These are phyloP conservation scores for Guaruba guarouba DNA, from an alignment of 2,113 vertebrate genomes.

Conservation along the genomic window DNA sequence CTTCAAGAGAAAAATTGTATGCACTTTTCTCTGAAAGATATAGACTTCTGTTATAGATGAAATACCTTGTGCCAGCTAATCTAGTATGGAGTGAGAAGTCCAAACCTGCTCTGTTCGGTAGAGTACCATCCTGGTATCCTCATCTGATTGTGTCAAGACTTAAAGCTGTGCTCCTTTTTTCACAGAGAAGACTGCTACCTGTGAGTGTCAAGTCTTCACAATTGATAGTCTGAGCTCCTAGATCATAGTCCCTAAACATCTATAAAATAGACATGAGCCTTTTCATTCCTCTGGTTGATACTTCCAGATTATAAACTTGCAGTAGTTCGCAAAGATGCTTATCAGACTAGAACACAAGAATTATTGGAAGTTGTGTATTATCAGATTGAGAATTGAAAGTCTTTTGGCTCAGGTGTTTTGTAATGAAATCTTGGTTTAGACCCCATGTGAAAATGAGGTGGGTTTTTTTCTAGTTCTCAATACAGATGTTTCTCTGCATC, in stretches of 20 bases:
- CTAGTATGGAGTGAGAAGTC: background rate
- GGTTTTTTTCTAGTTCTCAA: background rate
- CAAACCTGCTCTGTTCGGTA: background rate
- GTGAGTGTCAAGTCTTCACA: background rate
- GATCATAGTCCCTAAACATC: background rate
- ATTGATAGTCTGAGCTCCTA: background rate
- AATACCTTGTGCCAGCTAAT: background rate
- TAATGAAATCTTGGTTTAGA: constrained; percentile 7
- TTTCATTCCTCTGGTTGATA: background rate
- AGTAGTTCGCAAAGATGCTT: background rate
- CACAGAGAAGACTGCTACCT: background rate
- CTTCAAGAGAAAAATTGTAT: background rate
- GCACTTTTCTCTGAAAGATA: background rate
- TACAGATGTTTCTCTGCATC: background rate
- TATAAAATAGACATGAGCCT: background rate
- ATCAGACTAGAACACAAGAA: background rate
- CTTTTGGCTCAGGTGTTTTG: background rate
- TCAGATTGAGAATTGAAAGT: background rate
- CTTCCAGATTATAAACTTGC: background rate
- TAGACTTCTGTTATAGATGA: background rate
- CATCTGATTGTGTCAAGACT: background rate
- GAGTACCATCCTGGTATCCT: background rate
- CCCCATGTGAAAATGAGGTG: background rate
- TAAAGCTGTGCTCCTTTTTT: background rate
- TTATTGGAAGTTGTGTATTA: background rate